Conservation (phyloP, 2,888 invertebrate species). For the Acanthacorydalis orientalis region DNA sequence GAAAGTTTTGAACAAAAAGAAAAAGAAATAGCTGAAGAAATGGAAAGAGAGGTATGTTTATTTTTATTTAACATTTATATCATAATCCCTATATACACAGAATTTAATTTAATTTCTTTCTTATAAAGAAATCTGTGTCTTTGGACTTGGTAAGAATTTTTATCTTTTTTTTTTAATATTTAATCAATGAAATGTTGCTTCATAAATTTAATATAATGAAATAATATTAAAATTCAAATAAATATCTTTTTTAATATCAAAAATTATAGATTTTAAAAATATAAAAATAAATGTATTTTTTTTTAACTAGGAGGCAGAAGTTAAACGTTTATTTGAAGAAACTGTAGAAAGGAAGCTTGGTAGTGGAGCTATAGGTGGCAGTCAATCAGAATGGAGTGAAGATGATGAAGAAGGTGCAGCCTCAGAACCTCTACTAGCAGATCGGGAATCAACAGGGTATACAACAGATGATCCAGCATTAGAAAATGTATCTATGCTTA, state of each 20-base stretch:
- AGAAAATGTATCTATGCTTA: conserved; percentile 70
- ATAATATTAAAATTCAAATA: no score
- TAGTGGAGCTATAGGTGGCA: conserved; percentile 37
- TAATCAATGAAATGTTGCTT: no score
- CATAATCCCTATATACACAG: not conserved
- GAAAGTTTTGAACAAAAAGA: conserved; percentile 37
- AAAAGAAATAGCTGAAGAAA: conserved; percentile 30
- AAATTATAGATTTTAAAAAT: no score
- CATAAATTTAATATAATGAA: no score
- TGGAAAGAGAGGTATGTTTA: conserved; percentile 17
- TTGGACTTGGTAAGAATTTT: no score
- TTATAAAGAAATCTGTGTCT: no score
- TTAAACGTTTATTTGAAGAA: conserved; percentile 28
- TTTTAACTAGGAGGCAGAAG: conserved; percentile 27
- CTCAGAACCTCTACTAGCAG: conserved; percentile 35
- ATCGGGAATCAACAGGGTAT: conserved; percentile 56
- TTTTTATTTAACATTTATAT: not conserved
- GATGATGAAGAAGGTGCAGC: conserved; percentile 45
- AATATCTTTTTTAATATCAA: no score
- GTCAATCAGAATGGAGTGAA: conserved; percentile 72
- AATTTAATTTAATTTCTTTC: not conserved
- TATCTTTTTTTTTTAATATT: no score
- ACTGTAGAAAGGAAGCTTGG: conserved; percentile 24
- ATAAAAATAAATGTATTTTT: not conserved
- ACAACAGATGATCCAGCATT: conserved; percentile 77